Conservation (phyloP, 2,888 invertebrate genomes). For the Monochamus alternatus region DNA sequence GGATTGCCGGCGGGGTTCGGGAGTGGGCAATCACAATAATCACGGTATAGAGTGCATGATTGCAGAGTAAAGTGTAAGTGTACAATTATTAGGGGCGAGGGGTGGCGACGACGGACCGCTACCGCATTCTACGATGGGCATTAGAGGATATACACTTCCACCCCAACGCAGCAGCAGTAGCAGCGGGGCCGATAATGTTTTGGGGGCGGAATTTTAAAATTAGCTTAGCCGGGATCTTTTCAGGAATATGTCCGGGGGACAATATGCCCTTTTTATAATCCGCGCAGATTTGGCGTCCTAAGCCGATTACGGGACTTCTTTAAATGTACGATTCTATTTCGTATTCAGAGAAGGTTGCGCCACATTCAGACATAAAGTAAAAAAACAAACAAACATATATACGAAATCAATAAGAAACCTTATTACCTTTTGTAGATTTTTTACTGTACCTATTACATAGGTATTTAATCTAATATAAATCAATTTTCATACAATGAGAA, state of each 20-base stretch:
- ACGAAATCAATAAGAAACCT: too few species aligned
- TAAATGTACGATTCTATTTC: not conserved
- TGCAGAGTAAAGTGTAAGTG: conserved; percentile 55
- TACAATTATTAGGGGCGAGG: conserved; percentile 50
- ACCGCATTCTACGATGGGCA: conserved; percentile 45
- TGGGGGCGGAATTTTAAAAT: conserved; percentile 65
- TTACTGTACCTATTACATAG: too few species aligned
- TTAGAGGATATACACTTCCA: conserved; percentile 51
- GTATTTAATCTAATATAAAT: too few species aligned
- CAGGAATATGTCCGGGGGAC: conserved; percentile 31
- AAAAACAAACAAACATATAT: too few species aligned
- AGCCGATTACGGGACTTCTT: conserved; percentile 27
- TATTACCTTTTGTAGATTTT: too few species aligned
- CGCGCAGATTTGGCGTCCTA: conserved; percentile 30
- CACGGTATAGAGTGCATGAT: conserved; percentile 58
- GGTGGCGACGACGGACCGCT: conserved; percentile 15
- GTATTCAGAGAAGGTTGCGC: too few species aligned
- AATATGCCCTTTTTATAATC: conserved; percentile 33
- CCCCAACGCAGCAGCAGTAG: conserved; percentile 42
- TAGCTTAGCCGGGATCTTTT: conserved; percentile 52
- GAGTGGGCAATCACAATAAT: conserved; percentile 56
- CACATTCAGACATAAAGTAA: too few species aligned
- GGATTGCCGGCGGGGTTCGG: conserved; percentile 26
- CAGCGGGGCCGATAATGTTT: conserved; percentile 46
- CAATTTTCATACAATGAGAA: too few species aligned